Conservation (phyloP, 2,113 vertebrate genomes). For the Rafetus swinhoei region DNA sequence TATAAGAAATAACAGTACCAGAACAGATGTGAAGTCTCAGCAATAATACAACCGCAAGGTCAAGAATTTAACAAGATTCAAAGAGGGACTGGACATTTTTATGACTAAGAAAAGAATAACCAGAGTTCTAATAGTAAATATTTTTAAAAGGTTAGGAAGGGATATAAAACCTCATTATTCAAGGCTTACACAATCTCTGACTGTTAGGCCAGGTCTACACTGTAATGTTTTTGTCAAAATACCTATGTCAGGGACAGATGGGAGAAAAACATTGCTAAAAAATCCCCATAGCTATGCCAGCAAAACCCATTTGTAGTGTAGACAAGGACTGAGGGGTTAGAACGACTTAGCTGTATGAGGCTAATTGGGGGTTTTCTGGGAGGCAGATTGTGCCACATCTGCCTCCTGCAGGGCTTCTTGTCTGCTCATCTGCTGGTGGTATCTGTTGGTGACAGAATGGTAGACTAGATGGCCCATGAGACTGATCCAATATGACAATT, state of each 20-base stretch:
- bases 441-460: background rate
- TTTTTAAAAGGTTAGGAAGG: background rate
- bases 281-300: too few relatives aligned
- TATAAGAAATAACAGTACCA: background rate
- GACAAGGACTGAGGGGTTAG: background rate
- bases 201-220: background rate
- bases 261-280: background rate
- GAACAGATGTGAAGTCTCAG: background rate
- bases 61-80: background rate
- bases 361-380: fast-evolving
- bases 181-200: background rate
- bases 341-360: background rate
- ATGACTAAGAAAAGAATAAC: background rate
- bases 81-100: background rate
- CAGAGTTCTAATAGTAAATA: background rate
- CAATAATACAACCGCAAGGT: background rate
- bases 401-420: background rate
- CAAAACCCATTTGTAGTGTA: background rate
- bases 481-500: too few relatives aligned
- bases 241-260: background rate
- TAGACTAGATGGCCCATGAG: fast-evolving
- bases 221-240: background rate
- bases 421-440: background rate
- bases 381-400: background rate
- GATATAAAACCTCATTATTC: background rate